A percentile compares a stretch with the other conserved stretches of the same genome.
phyloP scores from a whole-genome alignment of 2,797 vertebrate species.

The Arctocebus calabarensis region DNA sequence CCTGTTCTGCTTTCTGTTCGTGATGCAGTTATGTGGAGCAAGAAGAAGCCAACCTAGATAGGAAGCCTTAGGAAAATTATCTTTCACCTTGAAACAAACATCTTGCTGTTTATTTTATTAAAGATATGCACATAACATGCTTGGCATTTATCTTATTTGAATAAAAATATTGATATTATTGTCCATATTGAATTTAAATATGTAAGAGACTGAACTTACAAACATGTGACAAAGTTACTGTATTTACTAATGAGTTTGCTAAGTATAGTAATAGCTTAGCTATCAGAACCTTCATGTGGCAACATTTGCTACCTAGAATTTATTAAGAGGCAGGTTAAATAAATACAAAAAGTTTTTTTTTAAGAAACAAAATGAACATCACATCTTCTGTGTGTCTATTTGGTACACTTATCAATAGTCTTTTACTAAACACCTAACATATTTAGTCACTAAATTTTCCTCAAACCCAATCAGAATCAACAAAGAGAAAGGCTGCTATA shows the following conservation, averaged over 20 bases:
- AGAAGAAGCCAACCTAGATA: neutral
- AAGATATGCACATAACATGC: neutral
- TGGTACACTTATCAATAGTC: neutral
- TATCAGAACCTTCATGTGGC: neutral
- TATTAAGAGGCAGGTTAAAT: neutral
- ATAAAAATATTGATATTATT: neutral
- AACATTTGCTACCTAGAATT: neutral
- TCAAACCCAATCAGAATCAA: neutral
- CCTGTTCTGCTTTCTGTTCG: neutral
- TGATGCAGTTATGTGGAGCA: neutral
- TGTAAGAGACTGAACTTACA: neutral
- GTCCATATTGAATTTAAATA: neutral
- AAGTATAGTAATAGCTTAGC: neutral
- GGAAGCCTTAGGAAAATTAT: neutral
- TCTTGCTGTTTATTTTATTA: slow-evolving; percentile 9
- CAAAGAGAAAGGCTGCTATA: neutral
- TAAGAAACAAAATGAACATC: neutral
- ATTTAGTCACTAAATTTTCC: neutral
- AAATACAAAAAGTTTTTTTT: neutral
- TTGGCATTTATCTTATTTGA: slow-evolving; percentile 5
- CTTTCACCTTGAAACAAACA: slow-evolving; percentile 61
- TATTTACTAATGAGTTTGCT: neutral
- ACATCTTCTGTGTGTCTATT: neutral
- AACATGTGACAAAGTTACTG: neutral
- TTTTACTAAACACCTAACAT: neutral